A percentile compares a stretch with the other conserved stretches of the same genome.
Conservation (phyloP, 1,140 invertebrate species). For the Tetramorium parvispinum region DNA sequence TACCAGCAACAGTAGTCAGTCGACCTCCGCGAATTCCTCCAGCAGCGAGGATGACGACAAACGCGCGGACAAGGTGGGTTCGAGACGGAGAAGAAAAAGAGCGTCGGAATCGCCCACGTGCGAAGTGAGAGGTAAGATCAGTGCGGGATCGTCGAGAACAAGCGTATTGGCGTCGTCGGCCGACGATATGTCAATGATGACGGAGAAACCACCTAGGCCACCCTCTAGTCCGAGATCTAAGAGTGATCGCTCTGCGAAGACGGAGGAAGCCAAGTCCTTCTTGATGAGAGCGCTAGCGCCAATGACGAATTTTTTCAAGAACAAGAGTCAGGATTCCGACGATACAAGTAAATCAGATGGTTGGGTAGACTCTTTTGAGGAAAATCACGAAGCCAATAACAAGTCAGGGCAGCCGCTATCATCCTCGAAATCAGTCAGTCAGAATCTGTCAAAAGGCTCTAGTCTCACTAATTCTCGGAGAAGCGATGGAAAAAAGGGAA, state of each 20-base stretch:
- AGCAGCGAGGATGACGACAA: slow-evolving; percentile 77
- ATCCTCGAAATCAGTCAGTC: slow-evolving; percentile 72
- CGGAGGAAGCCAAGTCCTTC: slow-evolving; percentile 90
- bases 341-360: slow-evolving; percentile 80
- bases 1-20: slow-evolving; percentile 77
- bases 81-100: slow-evolving; percentile 68
- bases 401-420: slow-evolving; percentile 63
- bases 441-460: slow-evolving; percentile 78
- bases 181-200: slow-evolving; percentile 86
- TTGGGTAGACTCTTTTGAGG: slow-evolving; percentile 80
- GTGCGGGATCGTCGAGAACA: slow-evolving; percentile 83
- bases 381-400: slow-evolving; percentile 75
- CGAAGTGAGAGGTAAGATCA: slow-evolving; percentile 77
- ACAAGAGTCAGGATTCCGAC: slow-evolving; percentile 85
- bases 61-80: slow-evolving; percentile 47
- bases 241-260: slow-evolving; percentile 85
- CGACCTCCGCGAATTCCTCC: slow-evolving; percentile 77
- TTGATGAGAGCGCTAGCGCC: slow-evolving; percentile 89
- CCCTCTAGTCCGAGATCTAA: slow-evolving; percentile 84
- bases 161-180: slow-evolving; percentile 86
- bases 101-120: slow-evolving; percentile 71
- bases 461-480: slow-evolving; percentile 75
- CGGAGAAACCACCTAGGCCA: slow-evolving; percentile 87
- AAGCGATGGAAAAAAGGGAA: slow-evolving; percentile 76
- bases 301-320: slow-evolving; percentile 89